Evolutionary conservation across 2,888 invertebrate species (phyloP).

Genomic region (Drosophila nr. fundita): DNA sequence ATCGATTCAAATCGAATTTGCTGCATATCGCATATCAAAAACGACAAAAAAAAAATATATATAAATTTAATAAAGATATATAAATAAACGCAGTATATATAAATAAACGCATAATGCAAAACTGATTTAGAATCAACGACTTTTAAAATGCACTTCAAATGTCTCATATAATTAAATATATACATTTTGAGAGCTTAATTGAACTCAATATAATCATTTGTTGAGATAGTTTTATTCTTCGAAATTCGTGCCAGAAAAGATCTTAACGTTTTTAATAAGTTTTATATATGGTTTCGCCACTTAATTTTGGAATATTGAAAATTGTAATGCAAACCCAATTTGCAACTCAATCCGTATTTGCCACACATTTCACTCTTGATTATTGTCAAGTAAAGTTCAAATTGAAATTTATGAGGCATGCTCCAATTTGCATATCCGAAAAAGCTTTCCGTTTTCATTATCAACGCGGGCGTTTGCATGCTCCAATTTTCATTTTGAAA

Average conservation of each 20-base stretch:
- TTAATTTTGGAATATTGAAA: background rate
- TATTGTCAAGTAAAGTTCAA: background rate
- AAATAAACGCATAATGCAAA: conserved; percentile 10
- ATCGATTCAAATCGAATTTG: conserved; percentile 49
- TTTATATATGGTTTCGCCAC: background rate
- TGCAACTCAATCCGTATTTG: background rate
- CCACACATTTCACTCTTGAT: background rate
- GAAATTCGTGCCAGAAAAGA: background rate
- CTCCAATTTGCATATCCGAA: background rate
- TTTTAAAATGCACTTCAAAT: conserved; percentile 15
- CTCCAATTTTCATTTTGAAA: background rate
- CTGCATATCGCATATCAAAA: conserved; percentile 18
- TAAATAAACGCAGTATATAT: background rate
- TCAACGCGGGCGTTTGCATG: background rate
- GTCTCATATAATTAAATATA: background rate
- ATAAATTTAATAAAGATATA: background rate
- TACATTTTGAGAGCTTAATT: too few species aligned
- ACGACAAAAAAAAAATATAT: background rate
- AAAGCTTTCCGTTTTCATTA: background rate
- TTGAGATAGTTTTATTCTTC: background rate
- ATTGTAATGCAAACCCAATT: background rate
- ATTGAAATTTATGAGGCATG: background rate
- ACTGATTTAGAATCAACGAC: conserved; percentile 29
- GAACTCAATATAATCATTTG: background rate
- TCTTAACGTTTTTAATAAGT: background rate